These are phyloP conservation scores for Perizoma affinitatum DNA, from an alignment of 2,888 invertebrate genomes.

Conservation along the genomic window DNA sequence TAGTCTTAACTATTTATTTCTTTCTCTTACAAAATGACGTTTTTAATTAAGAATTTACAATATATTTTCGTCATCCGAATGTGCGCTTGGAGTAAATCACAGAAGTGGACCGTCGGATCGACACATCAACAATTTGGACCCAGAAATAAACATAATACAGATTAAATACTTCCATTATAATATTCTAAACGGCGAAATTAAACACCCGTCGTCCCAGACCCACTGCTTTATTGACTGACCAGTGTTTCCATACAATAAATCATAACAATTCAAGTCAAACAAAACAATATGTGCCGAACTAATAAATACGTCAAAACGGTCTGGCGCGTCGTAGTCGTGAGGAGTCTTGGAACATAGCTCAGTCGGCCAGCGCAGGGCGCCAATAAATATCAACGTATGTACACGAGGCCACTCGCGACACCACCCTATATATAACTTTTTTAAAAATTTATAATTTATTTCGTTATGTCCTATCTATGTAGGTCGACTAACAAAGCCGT, in stretches of 20 bases:
- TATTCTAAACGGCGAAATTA: slow-evolving; percentile 69
- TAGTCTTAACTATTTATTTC: slow-evolving; percentile 82
- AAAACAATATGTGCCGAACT: slow-evolving; percentile 82
- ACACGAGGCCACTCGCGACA: slow-evolving; percentile 77
- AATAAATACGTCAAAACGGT: slow-evolving; percentile 76
- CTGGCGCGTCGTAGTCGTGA: slow-evolving; percentile 68
- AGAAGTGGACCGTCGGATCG: slow-evolving; percentile 58
- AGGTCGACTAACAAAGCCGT: slow-evolving; percentile 60
- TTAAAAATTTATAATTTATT: slow-evolving; percentile 82
- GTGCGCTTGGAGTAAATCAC: slow-evolving; percentile 59
- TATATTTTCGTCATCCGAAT: slow-evolving; percentile 59
- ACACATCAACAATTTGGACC: slow-evolving; percentile 68
- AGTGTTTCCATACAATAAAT: slow-evolving; percentile 83
- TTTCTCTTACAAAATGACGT: slow-evolving; percentile 79
- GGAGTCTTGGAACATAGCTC: slow-evolving; percentile 59
- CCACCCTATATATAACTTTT: slow-evolving; percentile 74
- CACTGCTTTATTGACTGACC: slow-evolving; percentile 84
- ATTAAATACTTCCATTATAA: slow-evolving; percentile 42
- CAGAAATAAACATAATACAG: slow-evolving; percentile 71
- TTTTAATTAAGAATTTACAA: slow-evolving; percentile 74
- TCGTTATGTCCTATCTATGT: slow-evolving; percentile 82
- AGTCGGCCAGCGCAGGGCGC: slow-evolving; percentile 71
- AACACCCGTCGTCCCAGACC: slow-evolving; percentile 81
- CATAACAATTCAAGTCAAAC: slow-evolving; percentile 83
- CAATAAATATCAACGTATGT: slow-evolving; percentile 82